A percentile compares a stretch with the other conserved stretches of the same genome.
These are phyloP conservation scores for Ctena decussata DNA, from an alignment of 2,888 invertebrate species.

Conservation along the genomic window DNA sequence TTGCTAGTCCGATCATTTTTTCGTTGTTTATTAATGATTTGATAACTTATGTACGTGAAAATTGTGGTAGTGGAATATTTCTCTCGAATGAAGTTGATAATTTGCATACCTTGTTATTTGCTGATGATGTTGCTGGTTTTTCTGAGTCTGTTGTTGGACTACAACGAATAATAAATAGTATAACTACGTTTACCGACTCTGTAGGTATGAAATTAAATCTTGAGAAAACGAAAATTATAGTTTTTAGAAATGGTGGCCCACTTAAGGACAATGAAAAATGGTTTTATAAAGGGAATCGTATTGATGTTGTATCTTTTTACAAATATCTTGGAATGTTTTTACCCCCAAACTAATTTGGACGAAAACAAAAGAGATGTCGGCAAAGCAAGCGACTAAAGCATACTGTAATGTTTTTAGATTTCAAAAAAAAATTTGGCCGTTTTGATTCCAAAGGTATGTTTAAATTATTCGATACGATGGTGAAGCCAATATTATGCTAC, in stretches of 20 bases:
- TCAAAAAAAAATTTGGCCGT: not conserved
- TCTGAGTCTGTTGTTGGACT: not conserved
- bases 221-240: not conserved
- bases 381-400: not conserved
- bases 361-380: not conserved
- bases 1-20: not conserved
- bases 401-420: not conserved
- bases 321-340: constrained; percentile 7
- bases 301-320: not conserved
- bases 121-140: constrained; percentile 1
- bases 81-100: not conserved
- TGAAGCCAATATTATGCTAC: not conserved
- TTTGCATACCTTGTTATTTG: not conserved
- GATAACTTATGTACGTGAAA: not conserved
- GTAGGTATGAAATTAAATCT: not conserved
- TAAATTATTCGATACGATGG: constrained; percentile 11
- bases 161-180: not conserved
- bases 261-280: not conserved
- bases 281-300: not conserved
- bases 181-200: not conserved
- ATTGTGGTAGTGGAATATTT: constrained; percentile 6
- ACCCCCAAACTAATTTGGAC: constrained; percentile 13
- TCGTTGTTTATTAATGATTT: constrained; percentile 11
- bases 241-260: not conserved
- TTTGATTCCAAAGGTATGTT: not conserved